Percentiles rank a stretch among this genome's conserved stretches.
Conservation (phyloP, 2,113 vertebrate species). For the Pachycephala philippinensis region DNA sequence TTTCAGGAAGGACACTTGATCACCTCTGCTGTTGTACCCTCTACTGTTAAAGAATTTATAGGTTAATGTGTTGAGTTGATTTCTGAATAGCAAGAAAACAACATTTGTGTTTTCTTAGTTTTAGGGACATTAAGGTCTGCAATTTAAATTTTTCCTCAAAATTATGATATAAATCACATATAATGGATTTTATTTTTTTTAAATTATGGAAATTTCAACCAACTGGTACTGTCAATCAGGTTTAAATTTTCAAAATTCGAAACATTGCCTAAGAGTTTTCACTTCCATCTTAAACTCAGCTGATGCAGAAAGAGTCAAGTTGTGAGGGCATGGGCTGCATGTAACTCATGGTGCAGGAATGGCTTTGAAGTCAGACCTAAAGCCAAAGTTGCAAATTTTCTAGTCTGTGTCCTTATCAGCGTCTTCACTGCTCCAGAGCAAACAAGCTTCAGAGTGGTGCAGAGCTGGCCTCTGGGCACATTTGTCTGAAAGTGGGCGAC, state of each 20-base stretch:
- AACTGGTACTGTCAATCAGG: neutral
- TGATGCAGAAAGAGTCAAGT: neutral
- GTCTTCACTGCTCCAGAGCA: neutral
- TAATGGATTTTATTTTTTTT: neutral
- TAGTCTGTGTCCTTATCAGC: neutral
- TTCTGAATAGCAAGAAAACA: neutral
- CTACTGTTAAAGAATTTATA: neutral
- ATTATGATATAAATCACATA: accelerated
- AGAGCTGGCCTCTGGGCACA: neutral
- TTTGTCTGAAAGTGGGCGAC: neutral
- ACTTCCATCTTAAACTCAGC: neutral
- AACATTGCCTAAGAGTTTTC: neutral
- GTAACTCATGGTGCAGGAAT: neutral
- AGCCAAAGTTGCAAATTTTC: neutral
- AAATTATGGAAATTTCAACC: neutral
- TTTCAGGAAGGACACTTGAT: neutral
- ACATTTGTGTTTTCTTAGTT: neutral
- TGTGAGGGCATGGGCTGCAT: neutral
- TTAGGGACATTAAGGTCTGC: neutral
- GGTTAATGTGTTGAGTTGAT: neutral
- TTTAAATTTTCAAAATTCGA: neutral
- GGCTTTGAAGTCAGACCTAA: neutral
- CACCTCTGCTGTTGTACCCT: neutral
- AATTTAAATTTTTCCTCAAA: neutral
- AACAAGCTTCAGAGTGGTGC: neutral